Conservation (phyloP, 1,140 invertebrate species). For the Drosophila parvula region DNA sequence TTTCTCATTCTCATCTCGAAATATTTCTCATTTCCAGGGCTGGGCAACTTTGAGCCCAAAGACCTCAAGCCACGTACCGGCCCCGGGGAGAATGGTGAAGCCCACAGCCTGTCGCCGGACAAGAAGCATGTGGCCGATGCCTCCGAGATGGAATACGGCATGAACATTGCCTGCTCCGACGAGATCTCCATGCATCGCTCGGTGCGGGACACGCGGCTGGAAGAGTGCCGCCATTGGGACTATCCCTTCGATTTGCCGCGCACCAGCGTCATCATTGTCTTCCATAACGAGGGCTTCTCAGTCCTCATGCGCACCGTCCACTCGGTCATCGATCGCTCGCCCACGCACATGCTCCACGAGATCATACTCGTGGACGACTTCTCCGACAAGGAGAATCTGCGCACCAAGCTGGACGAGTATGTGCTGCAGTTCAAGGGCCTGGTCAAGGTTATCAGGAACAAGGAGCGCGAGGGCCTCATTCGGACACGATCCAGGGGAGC, state of each 20-base stretch:
- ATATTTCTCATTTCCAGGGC: slow-evolving; percentile 58
- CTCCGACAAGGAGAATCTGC: slow-evolving; percentile 97
- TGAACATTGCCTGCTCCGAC: slow-evolving; percentile 98
- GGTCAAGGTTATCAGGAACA: slow-evolving; percentile 94
- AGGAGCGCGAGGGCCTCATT: slow-evolving; percentile 95
- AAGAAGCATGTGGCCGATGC: slow-evolving; percentile 90
- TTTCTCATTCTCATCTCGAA: neutral
- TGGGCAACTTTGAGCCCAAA: slow-evolving; percentile 89
- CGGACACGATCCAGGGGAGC: slow-evolving; percentile 96
- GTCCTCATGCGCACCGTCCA: slow-evolving; percentile 98
- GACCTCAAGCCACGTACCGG: slow-evolving; percentile 87
- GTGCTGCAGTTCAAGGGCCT: slow-evolving; percentile 94
- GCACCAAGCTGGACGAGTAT: slow-evolving; percentile 94
- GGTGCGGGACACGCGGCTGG: slow-evolving; percentile 93
- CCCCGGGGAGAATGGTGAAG: slow-evolving; percentile 91
- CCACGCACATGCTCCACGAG: slow-evolving; percentile 95
- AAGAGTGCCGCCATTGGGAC: slow-evolving; percentile 98
- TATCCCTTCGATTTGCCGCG: slow-evolving; percentile 95
- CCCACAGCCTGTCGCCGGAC: slow-evolving; percentile 59
- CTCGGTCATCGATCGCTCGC: slow-evolving; percentile 96
- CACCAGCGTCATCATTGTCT: slow-evolving; percentile 98
- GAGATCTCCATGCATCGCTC: slow-evolving; percentile 92
- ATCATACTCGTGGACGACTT: slow-evolving; percentile 99
- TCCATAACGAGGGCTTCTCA: slow-evolving; percentile 99
- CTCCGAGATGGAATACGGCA: slow-evolving; percentile 95